Conservation (phyloP, 30 jellyfish, hydroid and myxozoan genomes). For the Pelagia noctiluca region DNA sequence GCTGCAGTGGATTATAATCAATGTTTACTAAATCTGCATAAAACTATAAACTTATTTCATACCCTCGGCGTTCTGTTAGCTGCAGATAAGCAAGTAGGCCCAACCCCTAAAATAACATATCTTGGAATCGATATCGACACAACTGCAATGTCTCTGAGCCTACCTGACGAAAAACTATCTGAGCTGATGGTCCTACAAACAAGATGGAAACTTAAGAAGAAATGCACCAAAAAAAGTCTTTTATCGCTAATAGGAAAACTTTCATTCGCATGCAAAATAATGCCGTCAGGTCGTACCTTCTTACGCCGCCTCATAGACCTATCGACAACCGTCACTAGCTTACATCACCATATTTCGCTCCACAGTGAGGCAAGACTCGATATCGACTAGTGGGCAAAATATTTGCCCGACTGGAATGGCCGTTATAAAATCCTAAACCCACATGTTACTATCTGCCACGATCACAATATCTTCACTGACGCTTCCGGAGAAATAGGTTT, state of each 20-base stretch:
- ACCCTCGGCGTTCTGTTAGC: background rate
- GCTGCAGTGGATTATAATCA: background rate
- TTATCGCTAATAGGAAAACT: slow-evolving; percentile 11
- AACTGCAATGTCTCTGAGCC: background rate
- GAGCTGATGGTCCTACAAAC: background rate
- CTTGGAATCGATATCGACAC: slow-evolving; percentile 13
- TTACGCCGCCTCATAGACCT: slow-evolving; percentile 17
- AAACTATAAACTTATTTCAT: background rate
- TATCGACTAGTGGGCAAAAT: background rate
- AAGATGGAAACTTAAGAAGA: background rate
- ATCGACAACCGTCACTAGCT: slow-evolving; percentile 3
- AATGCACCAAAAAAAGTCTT: slow-evolving; percentile 6
- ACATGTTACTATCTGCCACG: background rate
- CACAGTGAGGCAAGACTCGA: background rate
- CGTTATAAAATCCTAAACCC: slow-evolving; percentile 5
- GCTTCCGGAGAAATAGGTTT: slow-evolving; percentile 20
- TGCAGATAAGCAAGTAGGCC: background rate
- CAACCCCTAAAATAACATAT: background rate
- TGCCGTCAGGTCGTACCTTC: slow-evolving; percentile 30
- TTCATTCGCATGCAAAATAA: slow-evolving; percentile 8
- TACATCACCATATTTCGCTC: background rate
- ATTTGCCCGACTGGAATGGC: background rate
- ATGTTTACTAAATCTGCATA: background rate
- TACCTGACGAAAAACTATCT: background rate
- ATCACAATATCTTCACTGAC: background rate